These are phyloP conservation scores for Varanus salvator DNA, from an alignment of 2,113 vertebrate species.

Conservation along the genomic window DNA sequence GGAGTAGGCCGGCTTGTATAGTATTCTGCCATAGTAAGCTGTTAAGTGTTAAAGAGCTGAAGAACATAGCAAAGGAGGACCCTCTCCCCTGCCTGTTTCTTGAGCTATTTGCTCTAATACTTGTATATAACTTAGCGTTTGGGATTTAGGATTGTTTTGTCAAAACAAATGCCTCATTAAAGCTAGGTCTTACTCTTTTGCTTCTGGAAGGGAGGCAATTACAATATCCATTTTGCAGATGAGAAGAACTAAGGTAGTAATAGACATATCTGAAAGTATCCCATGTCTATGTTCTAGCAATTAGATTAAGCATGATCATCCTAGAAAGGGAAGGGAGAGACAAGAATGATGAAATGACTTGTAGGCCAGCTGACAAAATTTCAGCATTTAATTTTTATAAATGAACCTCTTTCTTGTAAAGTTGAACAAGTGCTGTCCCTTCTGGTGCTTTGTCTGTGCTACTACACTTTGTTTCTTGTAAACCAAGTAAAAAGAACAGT, in stretches of 20 bases:
- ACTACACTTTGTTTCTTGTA: conserved; percentile 48
- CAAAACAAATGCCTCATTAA: neutral
- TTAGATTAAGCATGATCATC: conserved; percentile 50
- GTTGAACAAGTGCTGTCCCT: conserved; percentile 24
- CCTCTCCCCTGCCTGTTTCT: conserved; percentile 49
- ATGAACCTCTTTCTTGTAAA: conserved; percentile 48
- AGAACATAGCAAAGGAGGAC: neutral
- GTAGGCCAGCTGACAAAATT: conserved; percentile 45
- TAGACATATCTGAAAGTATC: conserved; percentile 47
- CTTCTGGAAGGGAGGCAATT: conserved; percentile 55
- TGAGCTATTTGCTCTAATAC: conserved; percentile 36
- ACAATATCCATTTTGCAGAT: conserved; percentile 61
- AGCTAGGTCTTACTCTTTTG: conserved; percentile 5
- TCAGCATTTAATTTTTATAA: conserved; percentile 40
- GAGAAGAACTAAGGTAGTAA: conserved; percentile 55
- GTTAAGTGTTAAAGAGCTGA: neutral
- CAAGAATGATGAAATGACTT: conserved; percentile 45
- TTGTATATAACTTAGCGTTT: conserved; percentile 13
- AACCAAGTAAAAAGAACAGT: conserved; percentile 47
- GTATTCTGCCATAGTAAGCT: neutral
- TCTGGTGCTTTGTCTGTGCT: conserved; percentile 29
- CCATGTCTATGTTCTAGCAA: conserved; percentile 42
- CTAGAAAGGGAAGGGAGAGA: conserved; percentile 51
- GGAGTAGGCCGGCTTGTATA: too few species aligned
- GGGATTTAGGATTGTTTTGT: conserved; percentile 25